A percentile compares a stretch with the other conserved stretches of the same genome.
These are phyloP conservation scores for Pristionchus maxplancki DNA, from an alignment of 2,888 invertebrate species.

Conservation along the genomic window DNA sequence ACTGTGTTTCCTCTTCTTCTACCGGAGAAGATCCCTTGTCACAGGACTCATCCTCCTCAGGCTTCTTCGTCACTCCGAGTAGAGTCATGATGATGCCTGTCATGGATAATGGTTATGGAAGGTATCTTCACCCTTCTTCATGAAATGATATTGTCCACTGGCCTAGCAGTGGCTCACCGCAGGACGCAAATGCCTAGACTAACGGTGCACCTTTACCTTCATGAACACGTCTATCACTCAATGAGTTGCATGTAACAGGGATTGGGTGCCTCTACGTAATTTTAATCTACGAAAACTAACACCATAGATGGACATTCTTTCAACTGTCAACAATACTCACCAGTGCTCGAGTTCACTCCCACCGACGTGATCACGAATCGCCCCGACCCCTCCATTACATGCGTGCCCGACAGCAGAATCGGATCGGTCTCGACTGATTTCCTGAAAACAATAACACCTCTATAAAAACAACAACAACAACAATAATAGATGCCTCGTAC, in stretches of 20 bases:
- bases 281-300: too few species aligned
- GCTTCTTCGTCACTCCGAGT: conserved; percentile 85
- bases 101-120: too few species aligned
- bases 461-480: not conserved
- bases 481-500: not conserved
- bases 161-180: too few species aligned
- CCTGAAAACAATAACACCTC: conserved; percentile 81
- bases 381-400: conserved; percentile 99
- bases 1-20: conserved; percentile 59
- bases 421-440: conserved; percentile 61
- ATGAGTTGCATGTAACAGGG: not conserved
- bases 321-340: too few species aligned
- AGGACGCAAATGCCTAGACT: too few species aligned
- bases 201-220: too few species aligned
- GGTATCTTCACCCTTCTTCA: too few species aligned
- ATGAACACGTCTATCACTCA: not conserved
- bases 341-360: conserved; percentile 97
- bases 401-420: conserved; percentile 84
- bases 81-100: conserved; percentile 92
- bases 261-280: too few species aligned
- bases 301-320: too few species aligned
- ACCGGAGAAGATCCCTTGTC: conserved; percentile 58
- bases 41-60: not conserved
- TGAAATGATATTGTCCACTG: too few species aligned
- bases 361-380: conserved; percentile 90